Base-by-base conservation (phyloP, 92 coral and sea anemone genomes). In the Porites cylindrica region DNA sequence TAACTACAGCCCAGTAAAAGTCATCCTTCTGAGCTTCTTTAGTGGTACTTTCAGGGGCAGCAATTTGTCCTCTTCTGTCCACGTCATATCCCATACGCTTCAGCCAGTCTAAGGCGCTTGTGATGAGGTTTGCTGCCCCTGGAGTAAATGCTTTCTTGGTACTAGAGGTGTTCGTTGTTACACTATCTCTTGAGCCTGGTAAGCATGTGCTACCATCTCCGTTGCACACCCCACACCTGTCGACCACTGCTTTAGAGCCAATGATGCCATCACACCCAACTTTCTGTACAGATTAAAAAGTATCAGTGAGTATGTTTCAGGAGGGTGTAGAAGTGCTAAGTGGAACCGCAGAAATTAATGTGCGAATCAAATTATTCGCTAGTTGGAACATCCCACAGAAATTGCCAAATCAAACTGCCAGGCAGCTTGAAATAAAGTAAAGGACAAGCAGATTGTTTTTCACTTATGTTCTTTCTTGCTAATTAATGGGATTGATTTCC, bases 151-250 rank as follows among this genome's bases (percentile, higher is more conserved):
- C 96, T 68, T 93, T 94, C 88, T 95, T 97, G 17, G 91, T 81
- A 38, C 89, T 88, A 9, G 94, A 89, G 74, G 77, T 92, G 81
- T 91, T 93, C n/a, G 54, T 66, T 32, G 82, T 75, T 60, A 88
- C 79, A 51, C 72, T 84, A 69, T 66, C 84, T 79, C 88, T 82
- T 16, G 86, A 50, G 17, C 93, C 94, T 1, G 88, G 88, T 26
- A 80, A 70, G 75, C 99, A 97, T 11, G 96, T 85, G 68, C 97
- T 88, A 12, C 99, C 99, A 60, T 97, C 99, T 52, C 98, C 99
- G 69, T 97, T 96, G 79, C 99, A 97, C 62, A 97, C 95, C 12
- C 99, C 99, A 65, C 99, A 97, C 63, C 99, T 91, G 83, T 97
- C 99, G 29, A 95, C 53, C 52, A 95, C 96, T 38, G 99, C 99